Evolutionary conservation across 1,140 invertebrate species (phyloP), one percentile per base, ranked within the genome.

Genomic region (Telenomus remus): DNA sequence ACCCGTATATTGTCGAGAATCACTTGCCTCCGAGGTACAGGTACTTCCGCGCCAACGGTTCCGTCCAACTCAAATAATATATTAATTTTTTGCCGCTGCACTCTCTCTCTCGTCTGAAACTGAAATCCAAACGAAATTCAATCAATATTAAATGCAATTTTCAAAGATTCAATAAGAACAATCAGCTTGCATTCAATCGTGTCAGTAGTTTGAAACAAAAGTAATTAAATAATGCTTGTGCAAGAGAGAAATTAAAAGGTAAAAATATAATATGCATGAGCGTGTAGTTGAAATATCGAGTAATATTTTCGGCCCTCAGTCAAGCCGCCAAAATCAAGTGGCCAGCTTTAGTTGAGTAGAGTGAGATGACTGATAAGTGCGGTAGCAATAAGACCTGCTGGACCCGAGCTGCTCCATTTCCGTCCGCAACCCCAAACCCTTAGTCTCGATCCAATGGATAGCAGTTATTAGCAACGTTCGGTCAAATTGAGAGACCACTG

Each of bases 401-500:
- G 78, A 82, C 78, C 75, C 76, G 65, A 79, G 54, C 76, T 78
- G 78, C 80, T 82, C 81, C 80, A 82, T 81, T 82, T 81, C 81
- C 81, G 79, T 70, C 71, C 73, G 63, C 76, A 75, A 77, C 63
- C 57, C 59, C 72, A 56, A 57, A 55, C 75, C 59, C 69, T 56
- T 68, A 51, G 57, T 64, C 78, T 72, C 70, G 64, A 60, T 60
- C 64, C 65, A 53, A 56, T 57, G 54, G 57, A 53, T 55, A 60
- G 66, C 74, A 71, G 70, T 77, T 79, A 80, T 80, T 79, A 80
- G 77, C 37, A 61, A 56, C 56, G 63, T 19, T 56, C n/a, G 39
- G 46, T n/a, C 15, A 37, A 63, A 75, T 64, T 56, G 46, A 50
- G 47, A 39, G 16, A 11, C 50, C 39, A 51, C 53, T 59, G 12